Evolutionary conservation across 23 tunicate genomes (phyloP).

Genomic region (Phallusia fumigata): DNA sequence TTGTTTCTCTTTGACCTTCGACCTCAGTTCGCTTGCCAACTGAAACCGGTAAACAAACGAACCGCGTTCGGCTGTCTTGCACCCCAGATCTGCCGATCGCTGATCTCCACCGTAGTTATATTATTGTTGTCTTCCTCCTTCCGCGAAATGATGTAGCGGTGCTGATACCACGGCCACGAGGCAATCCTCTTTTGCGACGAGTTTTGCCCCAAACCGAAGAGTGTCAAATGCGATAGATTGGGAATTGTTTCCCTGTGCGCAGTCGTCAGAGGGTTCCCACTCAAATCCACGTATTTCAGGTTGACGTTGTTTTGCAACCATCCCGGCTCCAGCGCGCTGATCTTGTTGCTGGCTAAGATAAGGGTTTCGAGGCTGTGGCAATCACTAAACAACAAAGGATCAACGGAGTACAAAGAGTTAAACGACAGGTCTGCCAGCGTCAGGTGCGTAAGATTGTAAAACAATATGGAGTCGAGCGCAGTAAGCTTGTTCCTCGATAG

Average conservation of each 20-base stretch:
- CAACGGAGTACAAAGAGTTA: neutral
- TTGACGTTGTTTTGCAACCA: neutral
- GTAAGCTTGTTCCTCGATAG: neutral
- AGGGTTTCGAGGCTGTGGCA: neutral
- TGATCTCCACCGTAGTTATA: neutral
- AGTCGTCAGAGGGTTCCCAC: neutral
- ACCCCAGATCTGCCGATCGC: neutral
- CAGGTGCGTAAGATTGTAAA: neutral
- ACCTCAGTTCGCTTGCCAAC: neutral
- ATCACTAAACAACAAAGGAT: neutral
- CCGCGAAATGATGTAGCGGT: neutral
- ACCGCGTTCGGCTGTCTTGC: neutral
- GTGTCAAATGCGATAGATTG: neutral
- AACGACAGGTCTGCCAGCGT: neutral
- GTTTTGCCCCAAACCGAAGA: neutral
- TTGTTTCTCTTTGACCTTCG: neutral
- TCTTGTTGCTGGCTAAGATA: neutral
- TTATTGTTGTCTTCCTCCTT: neutral
- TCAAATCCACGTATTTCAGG: neutral
- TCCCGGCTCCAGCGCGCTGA: neutral
- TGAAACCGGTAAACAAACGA: neutral
- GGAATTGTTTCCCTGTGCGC: neutral
- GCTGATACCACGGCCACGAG: slow-evolving; percentile 6
- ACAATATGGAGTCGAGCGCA: neutral
- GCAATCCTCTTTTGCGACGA: neutral